Conservation (phyloP, 2,888 invertebrate genomes). For the Drosophila mulleri region DNA sequence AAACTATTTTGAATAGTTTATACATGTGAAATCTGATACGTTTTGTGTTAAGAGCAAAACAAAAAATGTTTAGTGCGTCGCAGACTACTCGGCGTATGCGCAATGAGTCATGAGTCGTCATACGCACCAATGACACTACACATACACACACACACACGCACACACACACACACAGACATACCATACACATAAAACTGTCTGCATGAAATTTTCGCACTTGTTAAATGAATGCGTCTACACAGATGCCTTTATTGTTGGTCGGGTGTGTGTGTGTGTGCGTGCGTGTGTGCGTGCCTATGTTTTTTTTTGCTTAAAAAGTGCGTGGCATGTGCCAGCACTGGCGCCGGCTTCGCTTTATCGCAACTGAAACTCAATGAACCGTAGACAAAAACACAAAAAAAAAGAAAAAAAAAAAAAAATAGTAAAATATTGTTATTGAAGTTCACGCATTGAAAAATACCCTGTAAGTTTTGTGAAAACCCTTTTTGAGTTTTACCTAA, state of each 20-base stretch:
- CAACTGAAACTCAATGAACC: conserved; percentile 63
- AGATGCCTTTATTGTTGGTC: not conserved
- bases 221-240: conserved; percentile 17
- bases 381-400: conserved; percentile 34
- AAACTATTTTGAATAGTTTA: not conserved
- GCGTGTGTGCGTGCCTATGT: not conserved
- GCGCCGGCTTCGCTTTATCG: conserved; percentile 53
- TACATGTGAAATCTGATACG: conserved; percentile 19
- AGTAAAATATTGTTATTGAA: not conserved
- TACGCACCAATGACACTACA: conserved; percentile 36
- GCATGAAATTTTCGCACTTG: conserved; percentile 62
- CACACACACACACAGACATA: not conserved
- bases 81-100: conserved; percentile 71
- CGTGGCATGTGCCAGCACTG: conserved; percentile 39
- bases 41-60: not conserved
- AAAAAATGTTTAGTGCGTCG: conserved; percentile 37
- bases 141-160: conserved; percentile 11
- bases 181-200: conserved; percentile 47
- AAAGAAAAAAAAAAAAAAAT: conserved; percentile 23
- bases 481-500: not conserved
- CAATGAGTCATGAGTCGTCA: conserved; percentile 48
- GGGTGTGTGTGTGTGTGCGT: not conserved
- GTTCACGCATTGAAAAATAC: not conserved
- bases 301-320: conserved; percentile 56
- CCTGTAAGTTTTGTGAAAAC: not conserved